A percentile compares a stretch with the other conserved stretches of the same genome.
These are phyloP conservation scores for Blennius ocellaris DNA, from an alignment of 2,113 vertebrate species.

Conservation along the genomic window DNA sequence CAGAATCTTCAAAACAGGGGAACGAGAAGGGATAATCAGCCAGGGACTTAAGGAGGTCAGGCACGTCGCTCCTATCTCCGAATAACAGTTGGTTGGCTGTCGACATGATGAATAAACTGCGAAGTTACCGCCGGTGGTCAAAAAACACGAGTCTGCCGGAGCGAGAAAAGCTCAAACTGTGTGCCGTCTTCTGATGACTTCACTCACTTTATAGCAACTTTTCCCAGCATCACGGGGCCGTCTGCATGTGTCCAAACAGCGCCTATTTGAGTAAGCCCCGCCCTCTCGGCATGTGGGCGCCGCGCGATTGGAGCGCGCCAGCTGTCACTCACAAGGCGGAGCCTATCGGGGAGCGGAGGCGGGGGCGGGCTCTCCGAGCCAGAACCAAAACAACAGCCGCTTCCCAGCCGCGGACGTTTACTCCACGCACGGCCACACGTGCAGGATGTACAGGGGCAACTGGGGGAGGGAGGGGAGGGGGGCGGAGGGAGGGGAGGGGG, in stretches of 20 bases:
- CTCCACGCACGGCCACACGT: slow-evolving; percentile 61
- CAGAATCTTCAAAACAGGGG: slow-evolving; percentile 80
- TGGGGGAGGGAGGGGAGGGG: no score
- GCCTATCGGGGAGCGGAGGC: slow-evolving; percentile 35
- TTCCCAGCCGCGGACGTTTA: slow-evolving; percentile 17
- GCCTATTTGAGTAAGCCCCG: background rate
- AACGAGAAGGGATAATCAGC: slow-evolving; percentile 88
- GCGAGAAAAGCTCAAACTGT: background rate
- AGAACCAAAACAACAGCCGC: slow-evolving; percentile 35
- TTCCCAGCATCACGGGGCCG: slow-evolving; percentile 45
- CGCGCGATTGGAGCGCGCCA: accelerated
- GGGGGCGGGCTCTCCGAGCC: slow-evolving; percentile 11
- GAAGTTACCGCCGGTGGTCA: background rate
- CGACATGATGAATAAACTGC: slow-evolving; percentile 59
- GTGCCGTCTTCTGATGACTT: background rate
- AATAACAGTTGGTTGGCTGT: slow-evolving; percentile 23
- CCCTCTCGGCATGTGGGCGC: background rate
- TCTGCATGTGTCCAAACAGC: slow-evolving; percentile 41
- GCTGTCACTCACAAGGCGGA: slow-evolving; percentile 8
- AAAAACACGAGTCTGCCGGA: background rate
- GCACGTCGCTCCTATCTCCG: slow-evolving; percentile 84
- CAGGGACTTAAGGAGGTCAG: slow-evolving; percentile 89
- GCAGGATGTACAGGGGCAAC: background rate
- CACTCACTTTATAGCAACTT: slow-evolving; percentile 55
- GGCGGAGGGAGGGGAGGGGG: no score